Conservation (phyloP, 1,140 invertebrate species). For the Drusus annulatus region DNA sequence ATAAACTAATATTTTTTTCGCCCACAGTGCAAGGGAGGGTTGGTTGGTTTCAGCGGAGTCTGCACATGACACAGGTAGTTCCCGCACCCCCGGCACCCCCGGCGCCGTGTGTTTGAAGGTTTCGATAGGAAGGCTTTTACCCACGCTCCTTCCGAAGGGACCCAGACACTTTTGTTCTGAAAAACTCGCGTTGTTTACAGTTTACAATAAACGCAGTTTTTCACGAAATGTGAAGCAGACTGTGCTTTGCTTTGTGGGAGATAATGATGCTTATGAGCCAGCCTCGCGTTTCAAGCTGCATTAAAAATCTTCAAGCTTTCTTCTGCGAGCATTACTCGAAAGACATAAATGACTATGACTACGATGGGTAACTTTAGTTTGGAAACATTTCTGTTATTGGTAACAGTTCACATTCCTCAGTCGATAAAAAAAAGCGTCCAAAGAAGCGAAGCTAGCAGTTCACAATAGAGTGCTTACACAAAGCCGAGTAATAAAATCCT, state of each 20-base stretch:
- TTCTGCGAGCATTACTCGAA: neutral
- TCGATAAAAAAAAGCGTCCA: too few species aligned
- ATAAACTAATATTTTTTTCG: conserved; percentile 28
- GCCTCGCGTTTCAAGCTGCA: neutral
- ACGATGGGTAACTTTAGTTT: too few species aligned
- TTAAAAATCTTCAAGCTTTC: neutral
- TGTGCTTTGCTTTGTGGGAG: neutral
- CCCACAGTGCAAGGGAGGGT: neutral
- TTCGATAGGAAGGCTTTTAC: conserved; percentile 36
- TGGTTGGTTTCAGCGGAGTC: neutral
- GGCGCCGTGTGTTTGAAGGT: conserved; percentile 33
- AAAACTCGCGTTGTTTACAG: conserved; percentile 31
- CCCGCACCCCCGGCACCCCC: neutral
- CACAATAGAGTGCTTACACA: too few species aligned
- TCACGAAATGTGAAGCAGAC: conserved; percentile 11
- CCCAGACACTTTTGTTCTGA: conserved; percentile 47
- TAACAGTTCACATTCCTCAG: too few species aligned
- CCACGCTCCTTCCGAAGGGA: conserved; percentile 29
- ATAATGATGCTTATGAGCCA: conserved; percentile 17
- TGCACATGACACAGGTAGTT: conserved; percentile 18
- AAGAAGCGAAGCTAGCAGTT: too few species aligned
- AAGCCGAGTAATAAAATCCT: too few species aligned
- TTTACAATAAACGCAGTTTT: conserved; percentile 27
- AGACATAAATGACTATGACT: too few species aligned
- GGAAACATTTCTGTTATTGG: too few species aligned